Evolutionary conservation across 2,888 invertebrate genomes (phyloP).

Genomic region (Orthosia incerta): DNA sequence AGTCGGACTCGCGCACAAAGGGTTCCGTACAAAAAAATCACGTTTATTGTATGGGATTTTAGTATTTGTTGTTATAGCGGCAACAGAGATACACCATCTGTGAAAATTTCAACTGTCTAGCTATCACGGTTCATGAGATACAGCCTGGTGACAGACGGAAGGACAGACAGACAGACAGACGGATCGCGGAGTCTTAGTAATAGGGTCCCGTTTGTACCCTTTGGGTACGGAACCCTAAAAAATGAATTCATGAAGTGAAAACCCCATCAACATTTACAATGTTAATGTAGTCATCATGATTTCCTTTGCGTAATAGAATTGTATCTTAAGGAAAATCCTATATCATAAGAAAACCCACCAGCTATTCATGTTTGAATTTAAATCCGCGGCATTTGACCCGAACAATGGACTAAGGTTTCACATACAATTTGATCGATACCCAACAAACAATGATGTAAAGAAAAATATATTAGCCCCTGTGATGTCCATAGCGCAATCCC

Average conservation of each 20-base stretch:
- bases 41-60: no score
- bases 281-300: slow-evolving; percentile 8
- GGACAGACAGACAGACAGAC: no score
- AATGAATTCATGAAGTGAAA: not conserved
- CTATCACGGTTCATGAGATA: no score
- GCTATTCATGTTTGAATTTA: slow-evolving; percentile 16
- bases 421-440: slow-evolving; percentile 74
- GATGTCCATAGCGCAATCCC: slow-evolving; percentile 70
- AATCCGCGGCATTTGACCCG: slow-evolving; percentile 21
- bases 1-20: no score
- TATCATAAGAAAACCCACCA: not conserved
- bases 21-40: no score
- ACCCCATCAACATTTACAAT: not conserved
- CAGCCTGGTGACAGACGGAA: no score
- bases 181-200: no score
- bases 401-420: slow-evolving; percentile 63
- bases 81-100: no score
- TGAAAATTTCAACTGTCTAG: no score
- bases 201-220: no score
- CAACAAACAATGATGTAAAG: slow-evolving; percentile 79
- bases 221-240: no score
- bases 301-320: not conserved
- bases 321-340: slow-evolving; percentile 14
- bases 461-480: slow-evolving; percentile 81
- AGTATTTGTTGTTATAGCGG: no score